Evolutionary conservation across 2,888 invertebrate species (phyloP).

Genomic region (Drosophila acutilabella): DNA sequence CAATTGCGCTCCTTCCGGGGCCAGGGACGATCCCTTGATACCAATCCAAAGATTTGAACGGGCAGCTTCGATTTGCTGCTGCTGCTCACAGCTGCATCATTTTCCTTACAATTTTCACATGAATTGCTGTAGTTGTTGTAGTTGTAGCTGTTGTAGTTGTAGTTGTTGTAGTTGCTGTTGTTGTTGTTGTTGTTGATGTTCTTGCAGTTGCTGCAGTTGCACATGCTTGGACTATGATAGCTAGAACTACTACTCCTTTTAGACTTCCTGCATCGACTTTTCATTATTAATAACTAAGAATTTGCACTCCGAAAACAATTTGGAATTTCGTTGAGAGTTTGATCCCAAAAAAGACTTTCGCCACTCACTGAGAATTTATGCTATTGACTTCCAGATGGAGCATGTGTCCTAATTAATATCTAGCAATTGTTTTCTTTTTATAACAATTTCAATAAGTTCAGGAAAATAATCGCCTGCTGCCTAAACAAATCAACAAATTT

Average conservation of each 20-base stretch:
- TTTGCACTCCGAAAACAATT: slow-evolving; percentile 15
- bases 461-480: slow-evolving; percentile 31
- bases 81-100: not conserved
- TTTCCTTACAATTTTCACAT: slow-evolving; percentile 17
- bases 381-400: slow-evolving; percentile 10
- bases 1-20: slow-evolving; percentile 22
- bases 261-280: slow-evolving; percentile 12
- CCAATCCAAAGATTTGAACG: slow-evolving; percentile 17
- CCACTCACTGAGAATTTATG: slow-evolving; percentile 24
- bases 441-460: not conserved
- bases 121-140: slow-evolving; percentile 16
- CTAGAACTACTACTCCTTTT: slow-evolving; percentile 16
- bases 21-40: slow-evolving; percentile 26
- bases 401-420: not conserved
- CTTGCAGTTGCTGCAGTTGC: not conserved
- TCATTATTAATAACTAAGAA: slow-evolving; percentile 15
- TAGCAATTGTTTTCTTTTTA: not conserved
- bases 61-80: slow-evolving; percentile 13
- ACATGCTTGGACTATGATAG: not conserved
- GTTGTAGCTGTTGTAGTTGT: too few species aligned
- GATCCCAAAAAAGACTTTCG: slow-evolving; percentile 4
- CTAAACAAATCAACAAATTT: slow-evolving; percentile 1
- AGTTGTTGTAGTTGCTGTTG: slow-evolving; percentile 8
- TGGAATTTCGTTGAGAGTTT: slow-evolving; percentile 25
- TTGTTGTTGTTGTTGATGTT: slow-evolving; percentile 15